Percentiles rank a stretch among this genome's conserved stretches.
These are phyloP conservation scores for Sinosuthora webbiana DNA, from an alignment of 2,113 vertebrate genomes.

Conservation along the genomic window DNA sequence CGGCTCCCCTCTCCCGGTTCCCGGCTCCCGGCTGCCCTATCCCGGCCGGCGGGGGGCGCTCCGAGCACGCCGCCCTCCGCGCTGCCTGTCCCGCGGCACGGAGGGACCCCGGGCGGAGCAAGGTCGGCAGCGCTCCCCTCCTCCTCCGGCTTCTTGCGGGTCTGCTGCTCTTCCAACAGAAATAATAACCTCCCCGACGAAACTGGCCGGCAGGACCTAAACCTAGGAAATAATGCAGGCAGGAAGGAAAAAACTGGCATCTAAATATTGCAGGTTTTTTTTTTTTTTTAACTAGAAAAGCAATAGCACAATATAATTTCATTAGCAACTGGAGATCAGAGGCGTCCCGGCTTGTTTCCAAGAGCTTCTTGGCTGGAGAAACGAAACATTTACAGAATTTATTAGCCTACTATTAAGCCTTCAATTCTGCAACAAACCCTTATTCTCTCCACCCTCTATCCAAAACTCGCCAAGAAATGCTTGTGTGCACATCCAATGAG, in stretches of 20 bases:
- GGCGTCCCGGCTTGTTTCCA: not conserved
- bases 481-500: rapidly evolving
- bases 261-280: not conserved
- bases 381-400: not conserved
- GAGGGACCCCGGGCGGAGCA: rapidly evolving
- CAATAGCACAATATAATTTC: not conserved
- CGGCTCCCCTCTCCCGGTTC: no score
- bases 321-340: not conserved
- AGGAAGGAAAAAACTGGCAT: not conserved
- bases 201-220: not conserved
- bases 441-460: not conserved
- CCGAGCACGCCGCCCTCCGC: not conserved
- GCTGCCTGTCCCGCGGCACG: rapidly evolving
- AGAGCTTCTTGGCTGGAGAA: not conserved
- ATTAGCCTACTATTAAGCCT: not conserved
- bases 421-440: not conserved
- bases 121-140: rapidly evolving
- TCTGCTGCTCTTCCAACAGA: not conserved
- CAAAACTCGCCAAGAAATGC: not conserved
- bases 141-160: not conserved
- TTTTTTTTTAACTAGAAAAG: not conserved
- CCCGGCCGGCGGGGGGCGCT: constrained; percentile 33
- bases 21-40: not conserved
- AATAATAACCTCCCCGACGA: not conserved
- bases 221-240: not conserved